Base-by-base conservation (phyloP, 2,888 invertebrate genomes). In the Polia nebulosa region DNA sequence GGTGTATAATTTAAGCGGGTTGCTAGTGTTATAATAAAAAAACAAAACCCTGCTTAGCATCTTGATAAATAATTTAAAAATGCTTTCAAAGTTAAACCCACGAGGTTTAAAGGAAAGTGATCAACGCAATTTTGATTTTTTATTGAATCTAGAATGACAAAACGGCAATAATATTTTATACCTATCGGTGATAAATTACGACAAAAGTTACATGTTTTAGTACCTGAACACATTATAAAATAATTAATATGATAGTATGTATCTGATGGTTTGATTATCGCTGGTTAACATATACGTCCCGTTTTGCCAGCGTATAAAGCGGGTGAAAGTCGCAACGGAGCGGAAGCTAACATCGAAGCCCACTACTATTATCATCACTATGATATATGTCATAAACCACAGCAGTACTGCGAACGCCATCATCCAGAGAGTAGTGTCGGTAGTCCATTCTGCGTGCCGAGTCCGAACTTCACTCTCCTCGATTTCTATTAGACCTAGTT, bases 351-450 rank as follows among this genome's bases (percentile, higher is more conserved):
- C 73, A 55, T 88, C 87, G 41, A 84, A 85, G 66, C 83, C 88
- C 69, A 82, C 65, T 1, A 83, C 81, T 36, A 87, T 67, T 8
- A 87, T 80, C 11, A 90, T 64, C 56, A 87, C 83, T 78, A 87
- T 81, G 7, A 87, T 41, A 51, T 90, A 91, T 0, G 87, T 83
- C 39, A 86, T 60, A 15, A 88, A 61, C 92, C 92, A 92, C 13
- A 92, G 53, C 20, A 89, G 49, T 3, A 92, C 34, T 4, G 90
- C 90, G 5, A 87, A 74, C 3, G 86, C 56, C 68, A 92, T 60
- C 82, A 92, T 72, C 87, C 88, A 88, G 9, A 90, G 64, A 20
- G 86, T 87, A 9, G 82, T 85, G 51, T 87, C 85, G 17, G 80
- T 69, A 39, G 72, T 84, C 82, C 85, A 85, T 62, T 85, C 80